Evolutionary conservation across 2,113 vertebrate genomes (phyloP).

Genomic region (Pardalotus punctatus): DNA sequence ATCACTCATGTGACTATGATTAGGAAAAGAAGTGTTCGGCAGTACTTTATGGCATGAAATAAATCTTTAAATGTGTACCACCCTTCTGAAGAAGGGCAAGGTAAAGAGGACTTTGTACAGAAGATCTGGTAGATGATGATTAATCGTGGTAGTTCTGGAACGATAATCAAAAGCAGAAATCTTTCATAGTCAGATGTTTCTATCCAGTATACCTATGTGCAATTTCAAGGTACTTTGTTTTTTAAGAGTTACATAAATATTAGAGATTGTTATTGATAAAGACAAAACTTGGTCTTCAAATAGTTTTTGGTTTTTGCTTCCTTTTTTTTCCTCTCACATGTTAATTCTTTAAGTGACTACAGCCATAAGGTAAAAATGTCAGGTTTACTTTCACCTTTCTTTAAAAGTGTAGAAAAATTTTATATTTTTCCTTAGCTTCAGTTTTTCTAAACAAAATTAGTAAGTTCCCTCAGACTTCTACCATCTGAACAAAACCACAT

Average conservation of each 20-base stretch:
- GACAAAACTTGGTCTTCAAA: neutral
- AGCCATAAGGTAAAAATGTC: neutral
- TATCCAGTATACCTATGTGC: neutral
- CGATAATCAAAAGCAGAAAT: neutral
- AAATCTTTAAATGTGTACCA: neutral
- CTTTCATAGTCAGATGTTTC: neutral
- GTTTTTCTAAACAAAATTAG: neutral
- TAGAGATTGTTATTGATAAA: neutral
- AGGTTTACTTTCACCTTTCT: neutral
- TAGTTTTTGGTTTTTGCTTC: neutral
- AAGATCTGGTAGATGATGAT: neutral
- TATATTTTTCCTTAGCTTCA: neutral
- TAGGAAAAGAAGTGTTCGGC: neutral
- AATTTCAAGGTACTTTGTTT: neutral
- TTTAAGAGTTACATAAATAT: neutral
- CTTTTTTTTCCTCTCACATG: too few relatives aligned
- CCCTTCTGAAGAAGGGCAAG: neutral
- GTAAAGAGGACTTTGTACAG: neutral
- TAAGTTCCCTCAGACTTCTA: neutral
- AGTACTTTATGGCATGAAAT: neutral
- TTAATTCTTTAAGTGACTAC: neutral
- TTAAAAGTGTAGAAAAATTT: neutral
- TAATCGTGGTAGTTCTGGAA: neutral
- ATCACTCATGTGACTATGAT: neutral
- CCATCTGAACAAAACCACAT: neutral